Percentiles rank a stretch among this genome's conserved stretches.
phyloP scores from a whole-genome alignment of 2,113 vertebrate species.

The Columbina picui region DNA sequence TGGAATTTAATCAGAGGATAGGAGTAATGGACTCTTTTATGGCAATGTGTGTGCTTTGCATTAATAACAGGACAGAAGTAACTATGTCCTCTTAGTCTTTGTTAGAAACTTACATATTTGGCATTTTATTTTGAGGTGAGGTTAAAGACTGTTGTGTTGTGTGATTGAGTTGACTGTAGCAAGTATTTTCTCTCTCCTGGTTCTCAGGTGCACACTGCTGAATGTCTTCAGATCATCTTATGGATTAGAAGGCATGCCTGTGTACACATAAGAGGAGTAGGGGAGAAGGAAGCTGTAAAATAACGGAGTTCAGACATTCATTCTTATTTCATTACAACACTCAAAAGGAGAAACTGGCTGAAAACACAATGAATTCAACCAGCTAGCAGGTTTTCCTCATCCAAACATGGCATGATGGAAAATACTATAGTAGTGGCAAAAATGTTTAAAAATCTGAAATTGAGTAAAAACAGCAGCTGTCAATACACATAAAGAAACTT shows the following conservation, averaged over 20 bases:
- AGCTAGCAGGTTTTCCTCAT: neutral
- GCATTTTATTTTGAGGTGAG: neutral
- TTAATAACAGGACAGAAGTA: neutral
- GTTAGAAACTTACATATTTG: neutral
- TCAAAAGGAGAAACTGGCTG: neutral
- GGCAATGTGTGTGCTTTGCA: neutral
- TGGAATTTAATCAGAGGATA: neutral
- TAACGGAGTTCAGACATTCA: neutral
- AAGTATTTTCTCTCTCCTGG: neutral
- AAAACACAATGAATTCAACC: neutral
- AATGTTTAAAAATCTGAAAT: neutral
- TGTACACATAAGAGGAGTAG: neutral
- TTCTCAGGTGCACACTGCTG: neutral
- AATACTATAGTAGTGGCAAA: neutral
- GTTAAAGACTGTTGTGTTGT: neutral
- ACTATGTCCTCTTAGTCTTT: neutral
- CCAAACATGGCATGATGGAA: neutral
- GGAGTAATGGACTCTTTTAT: neutral
- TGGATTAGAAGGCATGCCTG: neutral
- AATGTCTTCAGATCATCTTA: neutral
- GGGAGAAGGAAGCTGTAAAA: neutral
- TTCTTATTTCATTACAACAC: neutral
- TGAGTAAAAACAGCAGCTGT: neutral
- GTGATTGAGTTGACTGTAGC: neutral
- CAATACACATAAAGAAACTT: neutral